These are phyloP conservation scores for Bettongia penicillata DNA, from an alignment of 2,113 vertebrate genomes.

Conservation along the genomic window DNA sequence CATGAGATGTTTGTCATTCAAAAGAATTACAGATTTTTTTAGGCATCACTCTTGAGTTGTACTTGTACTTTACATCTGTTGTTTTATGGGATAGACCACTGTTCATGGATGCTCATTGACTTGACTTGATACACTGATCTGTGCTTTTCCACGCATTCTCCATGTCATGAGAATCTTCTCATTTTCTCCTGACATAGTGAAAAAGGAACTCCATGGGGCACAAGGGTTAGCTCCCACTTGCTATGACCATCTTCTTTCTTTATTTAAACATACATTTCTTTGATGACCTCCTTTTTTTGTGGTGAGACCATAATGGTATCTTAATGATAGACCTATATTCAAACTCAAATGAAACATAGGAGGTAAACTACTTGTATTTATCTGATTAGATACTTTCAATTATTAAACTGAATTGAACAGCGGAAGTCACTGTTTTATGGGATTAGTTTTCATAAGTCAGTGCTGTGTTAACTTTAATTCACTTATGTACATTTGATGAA, in stretches of 20 bases:
- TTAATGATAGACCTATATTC: not conserved
- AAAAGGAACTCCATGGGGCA: not conserved
- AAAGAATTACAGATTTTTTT: constrained; percentile 71
- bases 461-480: not conserved
- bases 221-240: not conserved
- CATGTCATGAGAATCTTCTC: not conserved
- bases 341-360: not conserved
- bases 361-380: not conserved
- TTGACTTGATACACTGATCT: not conserved
- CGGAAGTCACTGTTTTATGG: not conserved
- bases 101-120: not conserved
- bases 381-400: not conserved
- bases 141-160: not conserved
- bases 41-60: constrained; percentile 65
- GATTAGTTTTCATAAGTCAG: not conserved
- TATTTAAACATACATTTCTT: not conserved
- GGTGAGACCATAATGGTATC: not conserved
- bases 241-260: not conserved
- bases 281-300: not conserved
- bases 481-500: not conserved
- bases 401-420: not conserved
- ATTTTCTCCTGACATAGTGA: not conserved
- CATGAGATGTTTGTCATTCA: constrained; percentile 64
- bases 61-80: constrained; percentile 52
- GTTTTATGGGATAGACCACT: constrained; percentile 48